Evolutionary conservation across 2,113 vertebrate species (phyloP).

Genomic region (Pituophis catenifer): DNA sequence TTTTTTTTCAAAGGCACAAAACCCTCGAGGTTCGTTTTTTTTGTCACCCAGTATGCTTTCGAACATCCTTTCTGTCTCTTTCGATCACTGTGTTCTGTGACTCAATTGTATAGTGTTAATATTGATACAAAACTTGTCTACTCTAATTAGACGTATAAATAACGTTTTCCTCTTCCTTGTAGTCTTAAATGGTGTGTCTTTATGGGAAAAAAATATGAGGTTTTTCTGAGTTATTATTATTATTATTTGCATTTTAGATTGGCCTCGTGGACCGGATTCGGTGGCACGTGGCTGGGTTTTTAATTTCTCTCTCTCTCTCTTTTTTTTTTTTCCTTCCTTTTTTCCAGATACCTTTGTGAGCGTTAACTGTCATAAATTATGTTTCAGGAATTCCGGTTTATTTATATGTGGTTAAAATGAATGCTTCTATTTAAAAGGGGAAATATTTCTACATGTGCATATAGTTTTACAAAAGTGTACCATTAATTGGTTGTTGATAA

Average conservation of each 20-base stretch:
- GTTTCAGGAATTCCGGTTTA: constrained; percentile 91
- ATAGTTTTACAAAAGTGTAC: constrained; percentile 99
- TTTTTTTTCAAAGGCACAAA: constrained; percentile 87
- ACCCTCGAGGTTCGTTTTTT: constrained; percentile 81
- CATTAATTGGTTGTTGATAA: constrained; percentile 99
- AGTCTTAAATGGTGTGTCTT: constrained; percentile 89
- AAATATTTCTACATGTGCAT: constrained; percentile 99
- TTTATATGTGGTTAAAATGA: constrained; percentile 99
- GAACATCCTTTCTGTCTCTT: constrained; percentile 86
- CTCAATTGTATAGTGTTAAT: constrained; percentile 98
- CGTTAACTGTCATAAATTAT: constrained; percentile 87
- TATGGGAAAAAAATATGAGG: constrained; percentile 77
- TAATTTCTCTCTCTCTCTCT: constrained; percentile 64
- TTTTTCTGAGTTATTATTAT: constrained; percentile 82
- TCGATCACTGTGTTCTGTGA: constrained; percentile 97
- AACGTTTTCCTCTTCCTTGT: constrained; percentile 83
- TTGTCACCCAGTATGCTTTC: constrained; percentile 86
- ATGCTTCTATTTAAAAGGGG: constrained; percentile 99
- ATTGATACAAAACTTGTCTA: constrained; percentile 88
- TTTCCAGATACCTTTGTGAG: constrained; percentile 83
- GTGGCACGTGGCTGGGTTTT: constrained; percentile 88
- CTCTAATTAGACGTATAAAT: constrained; percentile 88
- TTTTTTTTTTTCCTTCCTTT: not conserved
- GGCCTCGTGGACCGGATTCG: constrained; percentile 85
- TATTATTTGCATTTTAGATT: constrained; percentile 74